Conservation (phyloP, 1,140 invertebrate genomes). For the Stratiolaelaps scimitus region DNA sequence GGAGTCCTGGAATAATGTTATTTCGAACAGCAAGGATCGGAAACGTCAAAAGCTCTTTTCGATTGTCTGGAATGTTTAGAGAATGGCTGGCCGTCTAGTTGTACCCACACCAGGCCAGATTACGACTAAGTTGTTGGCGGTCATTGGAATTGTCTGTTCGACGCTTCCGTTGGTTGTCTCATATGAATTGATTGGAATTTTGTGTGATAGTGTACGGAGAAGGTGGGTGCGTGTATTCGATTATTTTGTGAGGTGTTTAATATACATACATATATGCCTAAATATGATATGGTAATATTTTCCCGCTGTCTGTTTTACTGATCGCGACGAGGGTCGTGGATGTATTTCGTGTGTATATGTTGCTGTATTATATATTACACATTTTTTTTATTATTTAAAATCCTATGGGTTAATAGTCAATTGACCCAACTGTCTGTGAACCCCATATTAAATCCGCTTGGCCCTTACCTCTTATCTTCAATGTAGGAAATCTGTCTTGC, state of each 20-base stretch:
- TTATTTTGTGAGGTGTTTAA: neutral
- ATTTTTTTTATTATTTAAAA: too few relatives aligned
- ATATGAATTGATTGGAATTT: neutral
- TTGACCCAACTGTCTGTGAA: too few relatives aligned
- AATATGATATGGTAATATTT: too few relatives aligned
- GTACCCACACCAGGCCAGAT: neutral
- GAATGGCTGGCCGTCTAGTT: neutral
- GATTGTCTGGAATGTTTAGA: neutral
- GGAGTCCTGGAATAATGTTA: slow-evolving; percentile 15
- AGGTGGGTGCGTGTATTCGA: neutral
- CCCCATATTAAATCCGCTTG: too few relatives aligned
- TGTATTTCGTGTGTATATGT: too few relatives aligned
- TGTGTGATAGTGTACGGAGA: neutral
- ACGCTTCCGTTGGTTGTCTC: neutral
- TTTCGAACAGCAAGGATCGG: slow-evolving; percentile 17
- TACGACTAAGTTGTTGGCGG: neutral
- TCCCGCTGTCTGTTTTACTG: too few relatives aligned
- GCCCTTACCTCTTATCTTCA: too few relatives aligned
- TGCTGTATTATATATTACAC: too few relatives aligned
- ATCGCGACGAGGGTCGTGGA: too few relatives aligned
- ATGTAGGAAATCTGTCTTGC: too few relatives aligned
- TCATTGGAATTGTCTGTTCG: neutral
- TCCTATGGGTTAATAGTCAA: too few relatives aligned
- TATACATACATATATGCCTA: too few relatives aligned
- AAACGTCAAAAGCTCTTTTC: slow-evolving; percentile 16